Percentiles rank a stretch among this genome's conserved stretches.
These are phyloP conservation scores for Tenualosa ilisha DNA, from an alignment of 2,797 vertebrate species.

Conservation along the genomic window DNA sequence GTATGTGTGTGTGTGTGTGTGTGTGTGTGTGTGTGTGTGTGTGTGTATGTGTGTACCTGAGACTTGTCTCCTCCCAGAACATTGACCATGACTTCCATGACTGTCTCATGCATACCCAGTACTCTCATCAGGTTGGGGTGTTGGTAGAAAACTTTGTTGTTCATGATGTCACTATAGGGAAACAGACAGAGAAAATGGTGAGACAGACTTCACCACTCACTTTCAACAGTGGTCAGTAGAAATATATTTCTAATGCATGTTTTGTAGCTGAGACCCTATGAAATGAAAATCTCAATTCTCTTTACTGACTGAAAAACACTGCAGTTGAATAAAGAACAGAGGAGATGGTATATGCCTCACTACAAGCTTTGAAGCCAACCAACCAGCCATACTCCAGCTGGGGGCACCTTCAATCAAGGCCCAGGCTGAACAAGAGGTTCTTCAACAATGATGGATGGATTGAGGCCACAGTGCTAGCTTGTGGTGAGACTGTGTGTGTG, in stretches of 20 bases:
- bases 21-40: too few relatives aligned
- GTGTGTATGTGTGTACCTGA: slow-evolving; percentile 74
- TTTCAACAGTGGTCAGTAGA: too few relatives aligned
- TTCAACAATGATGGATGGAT: slow-evolving; percentile 1
- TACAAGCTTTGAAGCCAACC: not conserved
- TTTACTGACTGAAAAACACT: too few relatives aligned
- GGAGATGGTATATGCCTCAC: not conserved
- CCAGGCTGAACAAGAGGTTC: not conserved
- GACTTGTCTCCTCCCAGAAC: slow-evolving; percentile 93
- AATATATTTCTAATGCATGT: too few relatives aligned
- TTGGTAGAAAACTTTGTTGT: slow-evolving; percentile 99
- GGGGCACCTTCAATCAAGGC: not conserved
- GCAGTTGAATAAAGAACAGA: not conserved
- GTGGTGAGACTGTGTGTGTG: not conserved
- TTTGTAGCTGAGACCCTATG: too few relatives aligned
- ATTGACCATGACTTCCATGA: slow-evolving; percentile 99
- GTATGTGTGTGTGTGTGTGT: too few relatives aligned
- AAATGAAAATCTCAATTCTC: not conserved
- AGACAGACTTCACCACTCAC: not conserved
- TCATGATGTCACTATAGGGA: slow-evolving; percentile 91
- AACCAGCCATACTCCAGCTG: not conserved
- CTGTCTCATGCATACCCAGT: slow-evolving; percentile 97
- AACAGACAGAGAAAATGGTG: not conserved
- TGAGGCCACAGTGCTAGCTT: not conserved
- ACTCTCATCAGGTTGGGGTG: slow-evolving; percentile 98